Evolutionary conservation across 2,797 vertebrate genomes (phyloP).

Genomic region (Pangasius macronema): DNA sequence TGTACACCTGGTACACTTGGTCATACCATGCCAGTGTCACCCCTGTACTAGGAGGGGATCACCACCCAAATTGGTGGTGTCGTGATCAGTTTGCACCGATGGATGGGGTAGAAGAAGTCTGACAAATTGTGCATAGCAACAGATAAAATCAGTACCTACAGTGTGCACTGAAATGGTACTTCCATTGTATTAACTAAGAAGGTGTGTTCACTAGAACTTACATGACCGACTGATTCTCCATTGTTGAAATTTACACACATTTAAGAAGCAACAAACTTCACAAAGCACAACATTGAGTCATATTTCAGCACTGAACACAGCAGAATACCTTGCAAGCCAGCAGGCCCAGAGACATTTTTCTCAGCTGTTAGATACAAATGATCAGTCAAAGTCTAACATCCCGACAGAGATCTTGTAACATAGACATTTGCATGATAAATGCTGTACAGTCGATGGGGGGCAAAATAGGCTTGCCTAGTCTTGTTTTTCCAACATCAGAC

Average conservation of each 20-base stretch:
- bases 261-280: background rate
- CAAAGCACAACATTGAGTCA: background rate
- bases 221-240: background rate
- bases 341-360: background rate
- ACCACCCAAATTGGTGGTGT: background rate
- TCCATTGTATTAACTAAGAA: background rate
- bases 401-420: slow-evolving; percentile 21
- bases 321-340: background rate
- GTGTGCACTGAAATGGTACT: background rate
- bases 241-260: background rate
- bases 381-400: slow-evolving; percentile 16
- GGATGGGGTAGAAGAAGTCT: background rate
- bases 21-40: background rate
- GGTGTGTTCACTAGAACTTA: background rate
- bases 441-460: background rate
- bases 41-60: background rate
- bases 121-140: background rate
- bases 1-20: background rate
- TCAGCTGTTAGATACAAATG: background rate
- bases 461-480: slow-evolving; percentile 4
- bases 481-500: slow-evolving; percentile 16
- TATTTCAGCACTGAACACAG: slow-evolving; percentile 8
- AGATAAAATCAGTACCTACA: background rate
- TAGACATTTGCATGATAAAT: slow-evolving; percentile 23
- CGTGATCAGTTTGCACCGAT: background rate